These are phyloP conservation scores for Telenomus remus DNA, from an alignment of 1,140 invertebrate genomes.

Conservation along the genomic window DNA sequence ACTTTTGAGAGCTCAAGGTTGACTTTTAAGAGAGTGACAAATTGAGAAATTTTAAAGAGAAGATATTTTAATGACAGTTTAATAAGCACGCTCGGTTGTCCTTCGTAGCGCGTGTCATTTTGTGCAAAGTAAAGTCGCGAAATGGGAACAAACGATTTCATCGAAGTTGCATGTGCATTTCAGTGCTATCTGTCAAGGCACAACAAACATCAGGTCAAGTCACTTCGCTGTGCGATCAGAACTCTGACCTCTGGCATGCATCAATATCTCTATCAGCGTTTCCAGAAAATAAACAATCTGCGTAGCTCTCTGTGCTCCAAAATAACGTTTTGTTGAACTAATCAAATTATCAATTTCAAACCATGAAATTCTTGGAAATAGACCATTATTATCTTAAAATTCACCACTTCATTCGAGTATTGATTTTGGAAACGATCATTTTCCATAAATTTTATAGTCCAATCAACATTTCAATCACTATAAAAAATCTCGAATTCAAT, in stretches of 20 bases:
- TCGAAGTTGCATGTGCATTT: constrained; percentile 24
- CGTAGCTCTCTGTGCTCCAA: neutral
- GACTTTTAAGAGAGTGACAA: no score
- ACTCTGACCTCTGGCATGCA: constrained; percentile 45
- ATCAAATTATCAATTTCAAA: no score
- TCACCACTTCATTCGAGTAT: no score
- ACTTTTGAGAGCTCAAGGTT: constrained; percentile 21
- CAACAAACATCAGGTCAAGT: constrained; percentile 54
- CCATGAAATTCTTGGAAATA: no score
- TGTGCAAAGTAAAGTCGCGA: constrained; percentile 50
- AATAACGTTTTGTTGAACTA: no score
- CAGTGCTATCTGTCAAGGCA: constrained; percentile 36
- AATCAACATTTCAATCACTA: no score
- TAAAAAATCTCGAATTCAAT: no score
- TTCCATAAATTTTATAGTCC: no score
- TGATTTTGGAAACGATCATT: no score
- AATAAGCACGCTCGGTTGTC: constrained; percentile 36
- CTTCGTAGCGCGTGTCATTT: constrained; percentile 34
- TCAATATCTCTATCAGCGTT: constrained; percentile 40
- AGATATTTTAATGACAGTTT: constrained; percentile 4
- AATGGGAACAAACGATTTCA: constrained; percentile 51
- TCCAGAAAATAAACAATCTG: constrained; percentile 27
- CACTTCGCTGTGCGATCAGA: constrained; percentile 37
- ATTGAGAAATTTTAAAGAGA: constrained; percentile 2
- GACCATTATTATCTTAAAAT: no score